Evolutionary conservation across 2,113 vertebrate genomes (phyloP), one percentile per base, ranked within the genome.

Genomic region (Passerina amoena): DNA sequence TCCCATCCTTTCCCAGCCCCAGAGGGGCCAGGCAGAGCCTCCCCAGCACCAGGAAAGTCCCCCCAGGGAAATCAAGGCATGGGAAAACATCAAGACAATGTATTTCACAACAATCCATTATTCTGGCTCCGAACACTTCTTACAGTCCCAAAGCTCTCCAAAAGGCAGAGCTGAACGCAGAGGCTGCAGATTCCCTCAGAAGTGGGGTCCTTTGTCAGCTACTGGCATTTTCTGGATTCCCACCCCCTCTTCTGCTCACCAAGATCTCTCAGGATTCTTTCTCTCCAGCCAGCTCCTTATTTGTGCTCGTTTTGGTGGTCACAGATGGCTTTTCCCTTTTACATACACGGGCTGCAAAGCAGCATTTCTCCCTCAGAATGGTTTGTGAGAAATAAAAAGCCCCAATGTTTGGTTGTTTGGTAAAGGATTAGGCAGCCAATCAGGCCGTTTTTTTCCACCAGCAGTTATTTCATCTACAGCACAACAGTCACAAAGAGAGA

Each of bases 131-230:
- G n/a, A 54, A 4, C 15, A 12, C 28, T 28, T 28, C 23, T 33
- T 1, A 10, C 3, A 0, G 1, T 23, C 21, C 73, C 57, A n/a
- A 0, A 2, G 44, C 28, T 27, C 42, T 30, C 2, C 75, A 47
- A 27, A 70, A 5, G 35, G 4, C 51, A 22, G 42, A 44, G 54
- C 28, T 1, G 9, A 42, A 0, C 2, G 30, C 90, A 23, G 23
- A 66, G 81, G 71, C 84, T 37, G 63, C 68, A 40, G 57, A 14
- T 1, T 2, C 75, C 42, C 19, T 21, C 42, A 8, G 18, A 14
- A 53, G 9, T 40, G 3, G 19, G n/a, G 50, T 13, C 14, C 31
- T 21, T 15, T 57, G 24, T 18, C 83, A 35, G 37, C 12, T 28
- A 19, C 17, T 27, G 83, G 45, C 63, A 16, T 42, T 70, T 30